A percentile compares a stretch with the other conserved stretches of the same genome.
Evolutionary conservation across 53 echinoderm and acorn worm species (phyloP).

Genomic region (Hippasteria phrygiana): DNA sequence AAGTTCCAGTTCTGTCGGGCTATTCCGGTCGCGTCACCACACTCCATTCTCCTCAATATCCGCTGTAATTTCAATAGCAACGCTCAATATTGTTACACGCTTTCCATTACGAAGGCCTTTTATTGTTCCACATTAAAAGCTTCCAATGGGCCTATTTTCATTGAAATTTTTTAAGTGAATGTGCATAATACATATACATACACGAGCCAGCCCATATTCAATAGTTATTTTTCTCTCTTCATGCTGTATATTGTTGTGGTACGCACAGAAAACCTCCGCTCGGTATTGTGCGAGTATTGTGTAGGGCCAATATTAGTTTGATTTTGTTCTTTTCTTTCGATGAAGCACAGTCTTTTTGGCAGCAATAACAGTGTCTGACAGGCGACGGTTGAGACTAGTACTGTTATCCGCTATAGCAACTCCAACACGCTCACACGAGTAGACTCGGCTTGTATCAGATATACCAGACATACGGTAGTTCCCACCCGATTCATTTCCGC

Average conservation of each 20-base stretch:
- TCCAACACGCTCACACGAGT: not conserved
- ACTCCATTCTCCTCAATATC: conserved; percentile 42
- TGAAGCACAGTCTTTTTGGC: conserved; percentile 19
- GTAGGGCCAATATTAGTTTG: conserved; percentile 41
- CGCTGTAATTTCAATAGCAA: conserved; percentile 52
- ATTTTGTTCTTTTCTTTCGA: conserved; percentile 58
- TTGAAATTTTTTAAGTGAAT: conserved; percentile 59
- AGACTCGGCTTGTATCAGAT: not conserved
- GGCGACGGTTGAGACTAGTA: not conserved
- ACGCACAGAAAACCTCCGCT: conserved; percentile 31
- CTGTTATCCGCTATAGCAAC: not conserved
- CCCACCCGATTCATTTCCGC: no score
- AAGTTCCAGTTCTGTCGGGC: not conserved
- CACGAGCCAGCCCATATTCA: conserved; percentile 47
- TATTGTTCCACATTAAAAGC: conserved; percentile 57
- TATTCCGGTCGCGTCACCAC: conserved; percentile 28
- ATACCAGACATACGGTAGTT: not conserved
- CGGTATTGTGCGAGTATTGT: conserved; percentile 36
- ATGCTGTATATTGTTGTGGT: conserved; percentile 38
- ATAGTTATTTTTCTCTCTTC: conserved; percentile 42
- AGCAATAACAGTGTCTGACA: conserved; percentile 22
- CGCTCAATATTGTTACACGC: conserved; percentile 64
- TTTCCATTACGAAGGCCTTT: conserved; percentile 53
- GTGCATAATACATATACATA: conserved; percentile 16
- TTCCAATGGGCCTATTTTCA: conserved; percentile 41